phyloP scores from a whole-genome alignment of 2,888 invertebrate species.

The Drepana falcataria region DNA sequence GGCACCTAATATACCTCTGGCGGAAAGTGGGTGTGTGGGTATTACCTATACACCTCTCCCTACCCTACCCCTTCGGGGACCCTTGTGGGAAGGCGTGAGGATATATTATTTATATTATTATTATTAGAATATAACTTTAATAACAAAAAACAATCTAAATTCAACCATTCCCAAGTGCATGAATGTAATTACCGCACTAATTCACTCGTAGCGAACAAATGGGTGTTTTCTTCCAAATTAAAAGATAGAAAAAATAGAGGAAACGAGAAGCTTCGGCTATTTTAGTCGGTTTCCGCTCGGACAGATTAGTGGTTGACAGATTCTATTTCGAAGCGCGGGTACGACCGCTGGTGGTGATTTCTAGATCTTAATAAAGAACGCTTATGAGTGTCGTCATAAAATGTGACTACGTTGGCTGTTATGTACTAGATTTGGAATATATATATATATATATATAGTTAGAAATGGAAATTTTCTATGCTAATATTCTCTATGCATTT shows the following conservation, averaged over 20 bases:
- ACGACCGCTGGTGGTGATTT: not conserved
- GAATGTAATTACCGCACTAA: not conserved
- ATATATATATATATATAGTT: too few relatives aligned
- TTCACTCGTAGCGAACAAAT: conserved; percentile 2
- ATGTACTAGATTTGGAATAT: too few relatives aligned
- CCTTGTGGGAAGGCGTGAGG: too few relatives aligned
- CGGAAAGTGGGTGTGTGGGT: too few relatives aligned
- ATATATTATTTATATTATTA: not conserved
- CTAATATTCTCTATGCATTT: too few relatives aligned
- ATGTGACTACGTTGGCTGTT: too few relatives aligned
- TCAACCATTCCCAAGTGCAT: not conserved
- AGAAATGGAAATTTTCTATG: too few relatives aligned
- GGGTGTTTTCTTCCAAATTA: conserved; percentile 20
- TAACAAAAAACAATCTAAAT: not conserved
- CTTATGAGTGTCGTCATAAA: not conserved
- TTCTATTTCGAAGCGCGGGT: conserved; percentile 7
- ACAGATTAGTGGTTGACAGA: conserved; percentile 19
- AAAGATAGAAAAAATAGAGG: conserved; percentile 30
- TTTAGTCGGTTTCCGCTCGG: conserved; percentile 51
- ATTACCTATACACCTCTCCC: too few relatives aligned
- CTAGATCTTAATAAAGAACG: not conserved
- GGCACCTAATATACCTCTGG: too few relatives aligned
- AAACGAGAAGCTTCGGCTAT: conserved; percentile 41
- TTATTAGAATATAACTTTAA: not conserved
- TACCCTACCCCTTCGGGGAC: too few relatives aligned